phyloP scores from a whole-genome alignment of 2,113 vertebrate species.

The Electrona antarctica region DNA sequence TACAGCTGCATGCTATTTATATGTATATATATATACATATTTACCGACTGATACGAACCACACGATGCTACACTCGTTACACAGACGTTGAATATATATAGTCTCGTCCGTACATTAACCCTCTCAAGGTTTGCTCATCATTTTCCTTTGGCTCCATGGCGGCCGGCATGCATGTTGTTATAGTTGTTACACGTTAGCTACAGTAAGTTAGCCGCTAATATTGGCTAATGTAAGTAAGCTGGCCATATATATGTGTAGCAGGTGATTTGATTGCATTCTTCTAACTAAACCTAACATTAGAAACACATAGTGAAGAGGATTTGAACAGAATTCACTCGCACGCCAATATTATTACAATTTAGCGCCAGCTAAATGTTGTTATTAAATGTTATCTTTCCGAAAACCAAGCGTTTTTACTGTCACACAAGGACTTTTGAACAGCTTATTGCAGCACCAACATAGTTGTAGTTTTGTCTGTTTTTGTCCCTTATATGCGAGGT shows the following conservation, averaged over 20 bases:
- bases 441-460: too few species aligned
- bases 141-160: not conserved
- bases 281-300: too few species aligned
- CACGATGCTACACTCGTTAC: conserved; percentile 30
- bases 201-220: not conserved
- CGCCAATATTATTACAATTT: too few species aligned
- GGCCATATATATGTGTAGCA: not conserved
- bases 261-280: not conserved
- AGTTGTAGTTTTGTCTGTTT: too few species aligned
- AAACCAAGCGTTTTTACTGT: too few species aligned
- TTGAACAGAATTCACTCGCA: too few species aligned
- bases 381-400: too few species aligned
- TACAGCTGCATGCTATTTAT: not conserved
- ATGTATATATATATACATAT: too few species aligned
- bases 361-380: too few species aligned
- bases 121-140: not conserved
- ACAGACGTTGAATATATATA: conserved; percentile 19
- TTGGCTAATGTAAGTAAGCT: not conserved
- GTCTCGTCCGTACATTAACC: not conserved
- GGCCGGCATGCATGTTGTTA: conserved; percentile 9
- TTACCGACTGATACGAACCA: not conserved
- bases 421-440: too few species aligned
- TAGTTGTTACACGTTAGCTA: conserved; percentile 2
- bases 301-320: too few species aligned
- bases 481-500: too few species aligned